These are phyloP conservation scores for Anneissia japonica DNA, from an alignment of 35 echinoderm and acorn worm genomes.

Conservation along the genomic window DNA sequence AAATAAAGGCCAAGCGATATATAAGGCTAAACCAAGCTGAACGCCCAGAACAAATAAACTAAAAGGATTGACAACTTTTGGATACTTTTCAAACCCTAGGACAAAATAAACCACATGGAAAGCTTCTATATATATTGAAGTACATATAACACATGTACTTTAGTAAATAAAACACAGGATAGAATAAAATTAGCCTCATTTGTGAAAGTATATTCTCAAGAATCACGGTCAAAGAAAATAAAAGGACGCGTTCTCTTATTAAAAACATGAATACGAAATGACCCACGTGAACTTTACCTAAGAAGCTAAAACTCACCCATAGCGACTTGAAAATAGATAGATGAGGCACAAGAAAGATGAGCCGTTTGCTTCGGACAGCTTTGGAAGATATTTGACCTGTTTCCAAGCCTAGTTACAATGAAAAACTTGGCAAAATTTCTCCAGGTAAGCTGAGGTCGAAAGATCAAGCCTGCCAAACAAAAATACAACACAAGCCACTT, in stretches of 20 bases:
- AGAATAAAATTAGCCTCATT: not conserved
- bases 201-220: not conserved
- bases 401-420: not conserved
- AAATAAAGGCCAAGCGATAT: conserved; percentile 1
- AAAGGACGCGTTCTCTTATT: not conserved
- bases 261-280: conserved; percentile 2
- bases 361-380: not conserved
- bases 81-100: not conserved
- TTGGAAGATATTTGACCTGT: not conserved
- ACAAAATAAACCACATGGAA: not conserved
- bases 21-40: not conserved
- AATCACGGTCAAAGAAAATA: not conserved
- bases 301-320: not conserved
- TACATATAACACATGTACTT: not conserved
- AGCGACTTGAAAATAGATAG: not conserved
- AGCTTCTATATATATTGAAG: not conserved
- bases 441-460: not conserved
- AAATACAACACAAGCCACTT: not conserved
- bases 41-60: conserved; percentile 1
- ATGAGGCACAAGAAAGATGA: not conserved
- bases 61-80: not conserved
- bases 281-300: not conserved
- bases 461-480: conserved; percentile 1
- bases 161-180: not conserved
- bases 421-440: not conserved